Evolutionary conservation across 2,797 vertebrate species (phyloP), one percentile per base, ranked within the genome.

Genomic region (Sorex maritimensis): DNA sequence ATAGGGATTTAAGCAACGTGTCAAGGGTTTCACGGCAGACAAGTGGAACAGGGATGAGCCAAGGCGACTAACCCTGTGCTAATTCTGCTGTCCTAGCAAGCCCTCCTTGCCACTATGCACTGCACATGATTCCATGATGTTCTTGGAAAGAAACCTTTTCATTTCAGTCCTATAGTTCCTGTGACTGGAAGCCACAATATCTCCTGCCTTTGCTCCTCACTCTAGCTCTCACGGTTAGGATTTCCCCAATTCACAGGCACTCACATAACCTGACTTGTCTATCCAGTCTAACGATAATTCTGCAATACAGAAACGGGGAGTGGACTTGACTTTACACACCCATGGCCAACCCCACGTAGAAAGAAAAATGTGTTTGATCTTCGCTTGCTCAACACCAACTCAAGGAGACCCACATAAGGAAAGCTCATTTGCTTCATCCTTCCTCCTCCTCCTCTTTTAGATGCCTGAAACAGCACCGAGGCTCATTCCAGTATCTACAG

Each of bases 281-380:
- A 69, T 96, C 95, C 89, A 90, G 96, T 96, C 81, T 69, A 85
- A 73, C 90, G 55, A 0, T 93, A 81, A 67, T 94, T 80, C 92
- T 89, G 95, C 84, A 95, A 96, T 67, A 93, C 67, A 93, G 93
- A 96, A 95, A 95, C 74, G 58, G 83, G 95, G 94, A 96, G 88
- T 81, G 86, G 86, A 49, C 69, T 69, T 83, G 21, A 71, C 38
- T 69, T 86, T 74, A 92, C 94, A 97, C 92, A 88, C 92, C 93
- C 92, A 77, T 34, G 46, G 55, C 81, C 88, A 85, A 44, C 61
- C 81, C 81, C 73, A 65, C 0, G 2, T 8, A 88, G 65, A 90
- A 84, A 92, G 83, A 74, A 93, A 91, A 89, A 81, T 21, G 17
- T 52, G 61, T 75, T 81, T 92, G 73, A 87, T 83, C 52, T 92